phyloP scores from a whole-genome alignment of 1,140 invertebrate genomes.

The Drosophila repleta region DNA sequence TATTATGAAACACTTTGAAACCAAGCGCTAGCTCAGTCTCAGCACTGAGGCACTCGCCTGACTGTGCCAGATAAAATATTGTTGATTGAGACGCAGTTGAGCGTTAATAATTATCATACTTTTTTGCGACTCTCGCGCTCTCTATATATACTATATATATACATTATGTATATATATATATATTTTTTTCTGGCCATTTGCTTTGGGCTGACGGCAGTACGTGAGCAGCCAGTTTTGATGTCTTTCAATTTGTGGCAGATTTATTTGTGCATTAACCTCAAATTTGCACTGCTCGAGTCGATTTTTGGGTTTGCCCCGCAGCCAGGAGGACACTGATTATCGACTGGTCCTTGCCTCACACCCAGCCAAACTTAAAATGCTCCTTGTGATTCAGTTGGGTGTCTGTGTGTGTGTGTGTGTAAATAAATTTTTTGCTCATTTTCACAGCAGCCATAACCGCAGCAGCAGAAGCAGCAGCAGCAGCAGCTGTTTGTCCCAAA shows the following conservation, averaged over 20 bases:
- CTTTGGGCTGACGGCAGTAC: slow-evolving; percentile 3
- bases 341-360: slow-evolving; percentile 31
- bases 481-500: slow-evolving; percentile 65
- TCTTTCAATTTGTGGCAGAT: slow-evolving; percentile 78
- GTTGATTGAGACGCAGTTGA: slow-evolving; percentile 79
- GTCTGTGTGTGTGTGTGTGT: slow-evolving; percentile 38
- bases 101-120: slow-evolving; percentile 80
- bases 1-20: neutral
- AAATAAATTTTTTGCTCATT: slow-evolving; percentile 70
- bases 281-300: slow-evolving; percentile 72
- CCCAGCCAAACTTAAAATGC: slow-evolving; percentile 32
- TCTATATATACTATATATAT: slow-evolving; percentile 17
- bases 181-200: slow-evolving; percentile 25
- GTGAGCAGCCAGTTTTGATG: slow-evolving; percentile 61
- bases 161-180: slow-evolving; percentile 8
- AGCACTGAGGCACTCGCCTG: slow-evolving; percentile 15
- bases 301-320: slow-evolving; percentile 50
- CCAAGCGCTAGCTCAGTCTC: neutral
- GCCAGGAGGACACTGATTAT: slow-evolving; percentile 58
- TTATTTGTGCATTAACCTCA: slow-evolving; percentile 81
- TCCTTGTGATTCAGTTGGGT: slow-evolving; percentile 15
- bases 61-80: slow-evolving; percentile 73
- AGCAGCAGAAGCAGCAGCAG: slow-evolving; percentile 52
- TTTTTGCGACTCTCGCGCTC: neutral
- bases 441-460: slow-evolving; percentile 37